Evolutionary conservation across 2,888 invertebrate genomes (phyloP), one percentile per base, ranked within the genome.

Genomic region (Philaethria dido): DNA sequence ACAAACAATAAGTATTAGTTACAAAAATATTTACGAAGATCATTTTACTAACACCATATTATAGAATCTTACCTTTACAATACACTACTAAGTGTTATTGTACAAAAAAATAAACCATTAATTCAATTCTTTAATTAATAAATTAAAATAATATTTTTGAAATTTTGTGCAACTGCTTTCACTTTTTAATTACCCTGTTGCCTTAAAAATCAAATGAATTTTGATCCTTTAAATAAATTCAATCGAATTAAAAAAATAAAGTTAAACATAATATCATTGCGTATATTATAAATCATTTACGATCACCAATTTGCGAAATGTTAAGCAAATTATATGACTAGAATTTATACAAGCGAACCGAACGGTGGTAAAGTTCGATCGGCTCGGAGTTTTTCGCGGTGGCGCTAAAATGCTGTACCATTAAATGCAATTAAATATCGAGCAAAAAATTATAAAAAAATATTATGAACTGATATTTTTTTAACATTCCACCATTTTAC

Each of bases 321-420:
- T 85, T 81, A 77, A 84, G 81, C 84, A 86, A 83, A 81, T 79
- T 76, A n/a, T 80, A 82, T 87, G 89, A 90, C 90, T 90, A 89
- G 89, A 90, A 76, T 81, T 77, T 74, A 77, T 79, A 75, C 75
- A 45, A 14, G 54, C 52, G 11, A 16, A 57, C 42, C n/a, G 16
- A 57, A 57, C 29, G 11, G 8, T 50, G 25, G 50, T 29, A 50
- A 29, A 50, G 25, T 25, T n/a, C 48, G 48, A 25, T 50, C 22
- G 48, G 29, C 29, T 50, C 50, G 50, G n/a, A 29, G 29, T 29
- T 52, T 52, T 52, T 16, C 16, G 11, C 16, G 29, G 16, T 29
- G 29, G 29, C 57, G 25, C 42, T 57, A 22, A 57, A 57, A 22
- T 42, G 57, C 42, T n/a, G 22, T 57, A 55, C 9, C 3, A 22